Evolutionary conservation across 2,113 vertebrate species (phyloP), one percentile per base, ranked within the genome.

Genomic region (Tursiops truncatus): DNA sequence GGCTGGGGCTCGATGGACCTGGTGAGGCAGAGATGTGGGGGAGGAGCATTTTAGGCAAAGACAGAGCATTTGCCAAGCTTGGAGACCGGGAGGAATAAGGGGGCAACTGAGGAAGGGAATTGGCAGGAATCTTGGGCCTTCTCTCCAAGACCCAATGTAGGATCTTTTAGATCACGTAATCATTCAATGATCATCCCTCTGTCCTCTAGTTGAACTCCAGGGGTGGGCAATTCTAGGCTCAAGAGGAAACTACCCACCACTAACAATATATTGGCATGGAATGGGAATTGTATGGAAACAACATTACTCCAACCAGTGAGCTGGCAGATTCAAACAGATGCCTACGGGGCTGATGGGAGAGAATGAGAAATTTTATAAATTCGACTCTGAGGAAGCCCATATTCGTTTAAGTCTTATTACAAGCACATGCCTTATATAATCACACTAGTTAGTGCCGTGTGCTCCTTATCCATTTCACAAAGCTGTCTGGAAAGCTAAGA

Each of bases 401-500:
- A 80, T 80, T 87, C 50, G 0, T 87, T 89, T 56, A 92, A 79
- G 53, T 67, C 82, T 97, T 93, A 89, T 93, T 74, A 83, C 83
- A 96, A 97, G 79, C 93, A 96, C 41, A 73, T 90, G 88, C 53
- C 74, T 90, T 65, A 14, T 84, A 25, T 70, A 95, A 86, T 89
- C 89, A 93, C 0, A 5, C 73, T 65, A 33, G 53, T 93, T 85
- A 87, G 89, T 70, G 77, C 74, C 0, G 6, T 70, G 67, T 83
- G 82, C 36, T 68, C 62, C 60, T 86, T 80, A 95, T 67, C 44
- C 95, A 68, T 41, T 62, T 97, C 93, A 83, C 67, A 96, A 68
- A 97, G 94, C 95, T 1, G 25, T 93, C 81, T 93, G 89, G 79
- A 86, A 74, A 97, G 86, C 58, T 77, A 36, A 70, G 95, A 58